Evolutionary conservation across 2,113 vertebrate species (phyloP).

Genomic region (Solenodon paradoxus): DNA sequence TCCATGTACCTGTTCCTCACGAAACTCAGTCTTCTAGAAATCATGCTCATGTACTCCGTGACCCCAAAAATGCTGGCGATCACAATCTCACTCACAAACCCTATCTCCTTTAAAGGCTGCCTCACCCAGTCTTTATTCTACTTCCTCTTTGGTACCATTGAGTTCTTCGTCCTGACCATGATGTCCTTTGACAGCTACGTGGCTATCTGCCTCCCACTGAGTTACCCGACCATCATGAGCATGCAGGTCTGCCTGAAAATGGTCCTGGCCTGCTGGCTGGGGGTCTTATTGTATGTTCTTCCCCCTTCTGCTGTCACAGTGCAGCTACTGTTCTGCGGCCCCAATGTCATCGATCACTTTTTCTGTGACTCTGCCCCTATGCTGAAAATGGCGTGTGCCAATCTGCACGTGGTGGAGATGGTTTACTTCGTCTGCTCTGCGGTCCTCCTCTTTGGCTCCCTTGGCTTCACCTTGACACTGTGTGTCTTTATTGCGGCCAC

Average conservation of each 20-base stretch:
- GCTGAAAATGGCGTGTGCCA: background rate
- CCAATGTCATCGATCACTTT: background rate
- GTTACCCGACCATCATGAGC: constrained; percentile 36
- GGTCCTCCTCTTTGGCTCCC: background rate
- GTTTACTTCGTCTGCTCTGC: too few relatives aligned
- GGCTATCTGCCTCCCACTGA: constrained; percentile 33
- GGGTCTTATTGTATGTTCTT: background rate
- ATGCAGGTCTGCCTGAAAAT: constrained; percentile 3
- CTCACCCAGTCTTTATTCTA: constrained; percentile 33
- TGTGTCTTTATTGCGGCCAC: background rate
- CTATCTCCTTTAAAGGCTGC: constrained; percentile 39
- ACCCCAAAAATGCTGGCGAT: background rate
- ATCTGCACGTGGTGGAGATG: background rate
- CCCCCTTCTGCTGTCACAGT: background rate
- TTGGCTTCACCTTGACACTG: background rate
- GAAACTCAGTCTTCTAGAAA: background rate
- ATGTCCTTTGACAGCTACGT: too few relatives aligned
- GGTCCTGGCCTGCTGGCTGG: background rate
- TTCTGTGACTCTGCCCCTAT: background rate
- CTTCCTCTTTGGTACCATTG: constrained; percentile 33
- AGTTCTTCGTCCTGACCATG: constrained; percentile 40
- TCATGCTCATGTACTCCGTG: background rate
- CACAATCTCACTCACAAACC: constrained; percentile 19
- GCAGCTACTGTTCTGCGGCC: background rate
- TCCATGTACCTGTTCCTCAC: background rate